phyloP scores from a whole-genome alignment of 35 echinoderm and acorn worm genomes.

The Acanthaster planci region DNA sequence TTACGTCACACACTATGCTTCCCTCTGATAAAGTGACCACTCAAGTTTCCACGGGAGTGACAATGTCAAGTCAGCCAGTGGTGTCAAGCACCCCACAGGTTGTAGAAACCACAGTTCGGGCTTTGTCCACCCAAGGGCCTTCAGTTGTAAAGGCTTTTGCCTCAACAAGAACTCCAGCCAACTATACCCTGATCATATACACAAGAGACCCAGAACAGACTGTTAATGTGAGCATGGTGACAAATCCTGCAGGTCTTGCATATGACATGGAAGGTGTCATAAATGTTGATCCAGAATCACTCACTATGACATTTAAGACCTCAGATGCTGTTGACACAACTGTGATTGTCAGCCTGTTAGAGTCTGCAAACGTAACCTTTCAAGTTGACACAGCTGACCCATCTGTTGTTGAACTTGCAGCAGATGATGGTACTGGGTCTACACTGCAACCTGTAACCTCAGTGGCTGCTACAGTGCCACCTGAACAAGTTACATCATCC shows the following conservation, averaged over 20 bases:
- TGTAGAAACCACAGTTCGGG: not conserved
- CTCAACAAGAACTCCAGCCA: not conserved
- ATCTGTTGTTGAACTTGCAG: not conserved
- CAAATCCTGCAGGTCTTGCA: not conserved
- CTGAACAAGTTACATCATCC: not conserved
- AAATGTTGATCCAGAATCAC: not conserved
- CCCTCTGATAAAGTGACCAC: not conserved
- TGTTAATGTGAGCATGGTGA: not conserved
- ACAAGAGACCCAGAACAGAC: not conserved
- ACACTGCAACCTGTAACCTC: no score
- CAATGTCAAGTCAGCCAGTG: no score
- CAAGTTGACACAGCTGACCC: slow-evolving; percentile 1
- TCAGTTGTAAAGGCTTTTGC: not conserved
- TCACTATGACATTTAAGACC: not conserved
- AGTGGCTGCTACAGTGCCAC: no score
- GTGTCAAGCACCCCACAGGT: no score
- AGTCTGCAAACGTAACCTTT: not conserved
- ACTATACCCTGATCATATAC: not conserved
- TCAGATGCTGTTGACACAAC: slow-evolving; percentile 6
- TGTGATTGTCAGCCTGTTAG: not conserved
- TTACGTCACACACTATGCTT: not conserved
- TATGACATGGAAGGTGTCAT: not conserved
- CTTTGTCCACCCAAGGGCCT: not conserved
- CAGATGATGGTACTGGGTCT: not conserved
- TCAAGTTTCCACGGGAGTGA: not conserved